Base-by-base conservation (phyloP, 2,797 vertebrate species). In the Acridotheres tristis region DNA sequence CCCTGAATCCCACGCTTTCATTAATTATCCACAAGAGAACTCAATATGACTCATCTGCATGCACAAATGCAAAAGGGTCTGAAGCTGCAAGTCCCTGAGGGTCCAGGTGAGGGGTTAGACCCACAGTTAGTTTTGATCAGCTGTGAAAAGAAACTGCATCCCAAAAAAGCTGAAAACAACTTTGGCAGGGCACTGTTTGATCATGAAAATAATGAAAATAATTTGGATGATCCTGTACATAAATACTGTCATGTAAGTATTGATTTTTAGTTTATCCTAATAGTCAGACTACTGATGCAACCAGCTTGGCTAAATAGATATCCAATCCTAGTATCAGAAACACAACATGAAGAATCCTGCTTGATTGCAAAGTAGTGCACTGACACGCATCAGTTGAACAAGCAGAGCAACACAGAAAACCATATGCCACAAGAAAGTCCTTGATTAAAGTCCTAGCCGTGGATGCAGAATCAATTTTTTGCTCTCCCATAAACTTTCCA, bases 391-490 rank as follows among this genome's bases (percentile, higher is more conserved):
- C 65, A 82, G 50, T 9, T 40, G 61, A 89, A 63, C 30, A 77
- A 93, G 74, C 29, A 67, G 17, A 89, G 20, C 59, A 65, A 74
- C 32, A 61, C 32, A 42, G 50, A 63, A 85, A 90, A 72, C 29
- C 30, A 47, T 58, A 91, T 38, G 30, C 14, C 38, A 65, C 45
- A 62, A 71, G 42, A 83, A 73, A 25, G 38, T 53, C 50, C 30
- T 57, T 89, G 63, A 94, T 89, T 96, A 58, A 61, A 95, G 61
- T 36, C 38, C 55, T 67, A 59, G 45, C 77, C 88, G 89, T 76
- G 86, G 81, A 65, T 57, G 11, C n/a, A 65, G 86, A 40, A 45
- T 87, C 59, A 79, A 80, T 82, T 85, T 88, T 83, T 90, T 88
- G 16, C 63, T 93, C 13, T 82, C 42, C 50, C n/a, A 87, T 82